Evolutionary conservation across 1,140 invertebrate genomes (phyloP).

Genomic region (Rhynchophorus ferrugineus): DNA sequence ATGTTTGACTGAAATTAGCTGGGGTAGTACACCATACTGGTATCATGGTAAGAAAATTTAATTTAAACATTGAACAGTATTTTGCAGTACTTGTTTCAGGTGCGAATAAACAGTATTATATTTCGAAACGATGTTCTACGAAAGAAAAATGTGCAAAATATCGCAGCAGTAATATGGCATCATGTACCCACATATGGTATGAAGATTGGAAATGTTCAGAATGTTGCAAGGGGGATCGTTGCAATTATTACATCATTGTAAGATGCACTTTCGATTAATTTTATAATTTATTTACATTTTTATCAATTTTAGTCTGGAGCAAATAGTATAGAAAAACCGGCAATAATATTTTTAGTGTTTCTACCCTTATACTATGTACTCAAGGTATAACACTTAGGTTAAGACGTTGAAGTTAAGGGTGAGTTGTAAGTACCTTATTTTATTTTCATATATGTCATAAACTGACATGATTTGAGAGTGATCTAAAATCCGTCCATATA

Average conservation of each 20-base stretch:
- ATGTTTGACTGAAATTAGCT: slow-evolving; percentile 81
- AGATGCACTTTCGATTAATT: slow-evolving; percentile 43
- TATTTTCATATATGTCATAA: too few relatives aligned
- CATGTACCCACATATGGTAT: slow-evolving; percentile 94
- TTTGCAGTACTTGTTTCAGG: too few relatives aligned
- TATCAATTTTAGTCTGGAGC: slow-evolving; percentile 1
- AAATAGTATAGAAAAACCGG: background rate
- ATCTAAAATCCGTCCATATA: too few relatives aligned
- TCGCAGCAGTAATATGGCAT: slow-evolving; percentile 59
- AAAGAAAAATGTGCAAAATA: slow-evolving; percentile 68
- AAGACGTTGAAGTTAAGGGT: too few relatives aligned
- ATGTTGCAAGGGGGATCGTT: slow-evolving; percentile 93
- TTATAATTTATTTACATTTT: background rate
- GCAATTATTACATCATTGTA: slow-evolving; percentile 95
- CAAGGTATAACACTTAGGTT: too few relatives aligned
- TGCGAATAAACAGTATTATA: slow-evolving; percentile 88
- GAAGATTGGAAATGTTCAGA: slow-evolving; percentile 96
- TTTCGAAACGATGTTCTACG: slow-evolving; percentile 85
- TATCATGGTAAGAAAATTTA: slow-evolving; percentile 54
- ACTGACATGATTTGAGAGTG: too few relatives aligned
- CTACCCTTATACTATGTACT: too few relatives aligned
- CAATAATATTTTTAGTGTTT: too few relatives aligned
- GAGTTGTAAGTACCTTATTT: too few relatives aligned
- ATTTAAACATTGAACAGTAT: too few relatives aligned
- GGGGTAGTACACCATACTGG: slow-evolving; percentile 94